Evolutionary conservation across 2,888 invertebrate genomes (phyloP).

Genomic region (Stratiomys singularior): DNA sequence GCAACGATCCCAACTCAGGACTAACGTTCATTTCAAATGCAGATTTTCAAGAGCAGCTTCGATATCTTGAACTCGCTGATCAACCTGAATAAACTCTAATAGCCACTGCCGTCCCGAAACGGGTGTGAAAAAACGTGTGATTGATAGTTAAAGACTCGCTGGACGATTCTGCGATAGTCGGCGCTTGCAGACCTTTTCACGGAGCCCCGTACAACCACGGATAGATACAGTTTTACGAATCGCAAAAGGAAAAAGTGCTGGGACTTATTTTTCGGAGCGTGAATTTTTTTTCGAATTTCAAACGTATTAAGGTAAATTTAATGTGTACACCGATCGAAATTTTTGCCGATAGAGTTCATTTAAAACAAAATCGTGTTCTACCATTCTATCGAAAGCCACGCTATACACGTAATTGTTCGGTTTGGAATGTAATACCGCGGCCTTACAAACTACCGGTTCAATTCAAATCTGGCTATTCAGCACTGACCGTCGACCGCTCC

Average conservation of each 20-base stretch:
- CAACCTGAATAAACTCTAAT: constrained; percentile 41
- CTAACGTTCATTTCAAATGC: constrained; percentile 28
- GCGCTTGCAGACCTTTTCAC: neutral
- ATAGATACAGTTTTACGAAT: constrained; percentile 9
- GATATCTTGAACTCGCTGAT: constrained; percentile 33
- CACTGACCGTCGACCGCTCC: neutral
- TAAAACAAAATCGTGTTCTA: constrained; percentile 52
- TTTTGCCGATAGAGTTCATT: constrained; percentile 40
- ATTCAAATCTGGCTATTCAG: neutral
- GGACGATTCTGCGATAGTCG: neutral
- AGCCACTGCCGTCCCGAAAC: neutral
- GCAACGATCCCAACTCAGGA: neutral
- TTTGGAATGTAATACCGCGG: constrained; percentile 53
- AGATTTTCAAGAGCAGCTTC: constrained; percentile 36
- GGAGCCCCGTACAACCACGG: neutral
- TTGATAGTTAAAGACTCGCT: too few species aligned
- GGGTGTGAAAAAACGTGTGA: too few species aligned
- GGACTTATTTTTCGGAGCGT: neutral
- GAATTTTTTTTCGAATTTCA: constrained; percentile 20
- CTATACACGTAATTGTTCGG: constrained; percentile 54
- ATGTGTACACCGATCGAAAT: constrained; percentile 46
- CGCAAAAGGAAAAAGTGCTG: neutral
- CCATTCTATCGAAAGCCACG: constrained; percentile 54
- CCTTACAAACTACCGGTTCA: constrained; percentile 4
- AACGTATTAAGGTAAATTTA: constrained; percentile 41